These are phyloP conservation scores for Thecophora atra DNA, from an alignment of 2,888 invertebrate genomes.

Conservation along the genomic window DNA sequence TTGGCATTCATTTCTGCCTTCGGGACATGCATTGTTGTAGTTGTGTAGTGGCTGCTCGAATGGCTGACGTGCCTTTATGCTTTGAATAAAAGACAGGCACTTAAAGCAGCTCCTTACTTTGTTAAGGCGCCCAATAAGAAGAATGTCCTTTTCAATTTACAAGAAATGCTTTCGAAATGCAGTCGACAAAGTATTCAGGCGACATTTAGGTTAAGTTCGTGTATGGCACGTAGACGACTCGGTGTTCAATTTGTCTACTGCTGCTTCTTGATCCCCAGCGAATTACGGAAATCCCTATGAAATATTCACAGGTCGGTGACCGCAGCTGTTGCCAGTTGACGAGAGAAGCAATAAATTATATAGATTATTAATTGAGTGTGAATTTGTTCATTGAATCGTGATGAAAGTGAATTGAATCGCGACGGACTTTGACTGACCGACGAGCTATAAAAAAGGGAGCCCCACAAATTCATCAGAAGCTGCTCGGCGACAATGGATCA, in stretches of 20 bases:
- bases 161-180: not conserved
- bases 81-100: not conserved
- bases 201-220: too few species aligned
- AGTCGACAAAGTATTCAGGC: not conserved
- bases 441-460: not conserved
- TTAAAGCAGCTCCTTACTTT: not conserved
- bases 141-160: not conserved
- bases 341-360: slow-evolving; percentile 1
- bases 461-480: not conserved
- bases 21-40: not conserved
- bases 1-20: not conserved
- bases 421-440: not conserved
- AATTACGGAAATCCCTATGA: not conserved
- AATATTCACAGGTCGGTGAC: not conserved
- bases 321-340: not conserved
- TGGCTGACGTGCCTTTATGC: slow-evolving; percentile 21
- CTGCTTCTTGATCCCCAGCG: not conserved
- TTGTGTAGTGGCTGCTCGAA: slow-evolving; percentile 14
- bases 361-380: slow-evolving; percentile 12
- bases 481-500: slow-evolving; percentile 25
- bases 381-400: too few species aligned
- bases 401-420: slow-evolving; percentile 29
- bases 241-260: not conserved
- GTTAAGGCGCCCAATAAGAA: not conserved
- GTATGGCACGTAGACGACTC: too few species aligned